phyloP scores from a whole-genome alignment of 1,140 invertebrate species.

The Achatina immaculata region DNA sequence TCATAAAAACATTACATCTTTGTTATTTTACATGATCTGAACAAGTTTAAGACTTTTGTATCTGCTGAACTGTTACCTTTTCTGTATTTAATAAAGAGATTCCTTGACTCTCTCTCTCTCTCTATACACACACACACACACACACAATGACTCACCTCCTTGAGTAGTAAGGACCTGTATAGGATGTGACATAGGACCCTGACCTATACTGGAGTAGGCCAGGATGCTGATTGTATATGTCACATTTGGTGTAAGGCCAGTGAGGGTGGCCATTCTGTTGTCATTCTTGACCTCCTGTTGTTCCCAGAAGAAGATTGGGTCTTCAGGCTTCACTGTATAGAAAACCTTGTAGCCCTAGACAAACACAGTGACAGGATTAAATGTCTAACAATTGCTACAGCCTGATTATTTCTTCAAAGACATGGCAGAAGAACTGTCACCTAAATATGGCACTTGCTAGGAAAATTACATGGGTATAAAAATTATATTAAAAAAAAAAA shows the following conservation, averaged over 20 bases:
- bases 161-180: constrained; percentile 97
- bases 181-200: constrained; percentile 82
- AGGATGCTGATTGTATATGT: constrained; percentile 70
- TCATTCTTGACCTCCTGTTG: constrained; percentile 75
- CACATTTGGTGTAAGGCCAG: constrained; percentile 64
- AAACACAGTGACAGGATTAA: background rate
- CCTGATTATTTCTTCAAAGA: background rate
- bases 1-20: too few species aligned
- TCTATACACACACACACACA: too few species aligned
- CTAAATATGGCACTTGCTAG: too few species aligned
- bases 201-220: constrained; percentile 68
- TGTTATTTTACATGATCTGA: too few species aligned
- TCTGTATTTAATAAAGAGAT: too few species aligned
- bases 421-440: too few species aligned
- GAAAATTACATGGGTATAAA: too few species aligned
- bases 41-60: too few species aligned
- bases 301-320: constrained; percentile 89
- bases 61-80: too few species aligned
- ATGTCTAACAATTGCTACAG: background rate
- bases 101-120: too few species aligned
- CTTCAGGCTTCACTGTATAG: constrained; percentile 90
- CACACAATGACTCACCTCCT: constrained; percentile 84
- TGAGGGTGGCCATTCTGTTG: constrained; percentile 85
- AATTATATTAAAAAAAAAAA: too few species aligned
- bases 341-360: constrained; percentile 96